Conservation (phyloP, 2,888 invertebrate genomes). For the Sicus ferrugineus region DNA sequence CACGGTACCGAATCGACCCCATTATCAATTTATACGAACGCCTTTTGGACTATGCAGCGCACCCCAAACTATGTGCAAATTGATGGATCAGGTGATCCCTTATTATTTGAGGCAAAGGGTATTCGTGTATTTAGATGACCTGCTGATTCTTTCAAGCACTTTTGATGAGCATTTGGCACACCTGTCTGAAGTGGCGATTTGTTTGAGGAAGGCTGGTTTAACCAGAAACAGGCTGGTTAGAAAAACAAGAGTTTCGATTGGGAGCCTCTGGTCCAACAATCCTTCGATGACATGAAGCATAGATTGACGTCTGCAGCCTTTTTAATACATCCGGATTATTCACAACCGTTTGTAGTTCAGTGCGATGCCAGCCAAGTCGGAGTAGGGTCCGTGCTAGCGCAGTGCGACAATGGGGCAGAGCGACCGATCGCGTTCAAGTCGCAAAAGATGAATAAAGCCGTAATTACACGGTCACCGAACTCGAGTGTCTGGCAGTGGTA, state of each 20-base stretch:
- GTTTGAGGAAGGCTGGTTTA: no score
- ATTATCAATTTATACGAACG: constrained; percentile 12
- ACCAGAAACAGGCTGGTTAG: no score
- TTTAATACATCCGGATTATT: constrained; percentile 32
- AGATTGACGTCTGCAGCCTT: not conserved
- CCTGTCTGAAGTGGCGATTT: not conserved
- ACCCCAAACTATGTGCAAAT: constrained; percentile 24
- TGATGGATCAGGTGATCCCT: constrained; percentile 26
- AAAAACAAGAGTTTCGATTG: not conserved
- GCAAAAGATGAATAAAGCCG: not conserved
- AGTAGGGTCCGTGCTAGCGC: constrained; percentile 33
- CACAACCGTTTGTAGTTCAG: constrained; percentile 35
- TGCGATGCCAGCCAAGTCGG: constrained; percentile 32
- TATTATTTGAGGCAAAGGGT: not conserved
- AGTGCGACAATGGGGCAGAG: constrained; percentile 33
- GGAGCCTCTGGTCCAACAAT: not conserved
- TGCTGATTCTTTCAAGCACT: not conserved
- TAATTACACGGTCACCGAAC: not conserved
- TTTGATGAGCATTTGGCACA: constrained; percentile 5
- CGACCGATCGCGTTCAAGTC: constrained; percentile 36
- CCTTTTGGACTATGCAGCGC: constrained; percentile 25
- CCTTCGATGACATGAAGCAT: not conserved
- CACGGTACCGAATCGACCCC: constrained; percentile 8
- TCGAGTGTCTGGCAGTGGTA: not conserved
- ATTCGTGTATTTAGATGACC: constrained; percentile 17